Percentiles rank a stretch among this genome's conserved stretches.
These are phyloP conservation scores for Sebastes ruberrimus DNA, from an alignment of 2,797 vertebrate genomes.

Conservation along the genomic window DNA sequence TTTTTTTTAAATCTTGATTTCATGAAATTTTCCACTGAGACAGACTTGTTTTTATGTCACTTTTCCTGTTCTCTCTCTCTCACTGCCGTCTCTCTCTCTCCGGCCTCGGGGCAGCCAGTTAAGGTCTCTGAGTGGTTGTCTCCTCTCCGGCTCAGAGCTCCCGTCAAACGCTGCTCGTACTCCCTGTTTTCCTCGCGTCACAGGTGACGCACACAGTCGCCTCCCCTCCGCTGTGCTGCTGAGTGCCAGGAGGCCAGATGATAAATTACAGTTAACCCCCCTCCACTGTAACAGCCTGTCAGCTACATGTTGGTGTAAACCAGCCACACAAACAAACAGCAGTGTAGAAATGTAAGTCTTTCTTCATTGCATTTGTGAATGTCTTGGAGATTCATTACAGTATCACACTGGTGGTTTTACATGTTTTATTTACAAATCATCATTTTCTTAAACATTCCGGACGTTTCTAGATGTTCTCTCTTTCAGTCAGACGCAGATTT, in stretches of 20 bases:
- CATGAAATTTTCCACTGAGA: neutral
- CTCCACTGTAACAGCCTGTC: constrained; percentile 19
- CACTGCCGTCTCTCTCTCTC: neutral
- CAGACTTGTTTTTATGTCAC: neutral
- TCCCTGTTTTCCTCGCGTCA: constrained; percentile 45
- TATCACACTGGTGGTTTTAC: neutral
- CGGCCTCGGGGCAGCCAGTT: constrained; percentile 52
- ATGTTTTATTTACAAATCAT: neutral
- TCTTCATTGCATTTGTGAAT: neutral
- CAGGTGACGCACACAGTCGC: constrained; percentile 35
- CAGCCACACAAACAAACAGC: neutral
- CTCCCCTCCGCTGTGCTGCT: constrained; percentile 16
- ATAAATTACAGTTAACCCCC: constrained; percentile 55
- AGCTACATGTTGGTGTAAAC: neutral
- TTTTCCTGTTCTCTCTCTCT: neutral
- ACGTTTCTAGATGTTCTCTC: neutral
- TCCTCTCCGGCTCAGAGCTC: constrained; percentile 65
- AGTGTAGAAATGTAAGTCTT: neutral
- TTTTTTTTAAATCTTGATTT: neutral
- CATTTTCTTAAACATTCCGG: neutral
- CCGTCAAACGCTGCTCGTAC: constrained; percentile 62
- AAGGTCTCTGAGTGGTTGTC: constrained; percentile 68
- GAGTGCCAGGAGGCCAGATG: constrained; percentile 24
- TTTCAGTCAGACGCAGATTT: neutral
- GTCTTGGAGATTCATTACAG: neutral